Evolutionary conservation across 2,888 invertebrate genomes (phyloP).

Genomic region (Trachelus troglodyta): DNA sequence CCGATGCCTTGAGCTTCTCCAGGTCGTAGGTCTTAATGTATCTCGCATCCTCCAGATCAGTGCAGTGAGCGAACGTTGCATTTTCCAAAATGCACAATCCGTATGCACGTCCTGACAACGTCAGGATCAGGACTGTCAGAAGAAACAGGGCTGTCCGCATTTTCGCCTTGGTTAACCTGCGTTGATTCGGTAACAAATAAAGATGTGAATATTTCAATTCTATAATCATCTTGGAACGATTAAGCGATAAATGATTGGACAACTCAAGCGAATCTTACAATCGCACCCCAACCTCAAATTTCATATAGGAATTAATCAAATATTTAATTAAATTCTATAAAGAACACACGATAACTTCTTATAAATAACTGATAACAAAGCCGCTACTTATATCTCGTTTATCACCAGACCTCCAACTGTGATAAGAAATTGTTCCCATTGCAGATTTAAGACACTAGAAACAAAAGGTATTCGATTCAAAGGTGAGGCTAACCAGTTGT

Average conservation of each 20-base stretch:
- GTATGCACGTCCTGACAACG: slow-evolving; percentile 33
- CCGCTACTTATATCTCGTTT: not conserved
- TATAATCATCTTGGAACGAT: slow-evolving; percentile 19
- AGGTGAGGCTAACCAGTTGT: not conserved
- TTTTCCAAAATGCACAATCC: slow-evolving; percentile 47
- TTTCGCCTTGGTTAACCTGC: slow-evolving; percentile 43
- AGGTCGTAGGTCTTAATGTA: slow-evolving; percentile 49
- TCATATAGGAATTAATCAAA: not conserved
- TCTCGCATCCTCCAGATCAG: slow-evolving; percentile 50
- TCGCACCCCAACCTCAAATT: not conserved
- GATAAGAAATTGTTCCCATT: not conserved
- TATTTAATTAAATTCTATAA: not conserved
- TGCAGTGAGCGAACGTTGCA: slow-evolving; percentile 45
- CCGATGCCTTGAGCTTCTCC: slow-evolving; percentile 40
- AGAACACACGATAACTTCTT: not conserved
- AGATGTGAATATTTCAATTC: slow-evolving; percentile 1
- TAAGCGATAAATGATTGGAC: slow-evolving; percentile 1
- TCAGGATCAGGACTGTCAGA: slow-evolving; percentile 37
- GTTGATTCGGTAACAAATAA: not conserved
- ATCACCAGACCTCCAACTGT: not conserved
- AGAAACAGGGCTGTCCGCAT: slow-evolving; percentile 46
- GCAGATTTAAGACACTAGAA: not conserved
- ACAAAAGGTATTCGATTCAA: not conserved
- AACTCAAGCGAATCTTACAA: not conserved
- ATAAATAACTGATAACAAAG: slow-evolving; percentile 3